phyloP scores from a whole-genome alignment of 2,797 vertebrate genomes.

The Echiichthys vipera region DNA sequence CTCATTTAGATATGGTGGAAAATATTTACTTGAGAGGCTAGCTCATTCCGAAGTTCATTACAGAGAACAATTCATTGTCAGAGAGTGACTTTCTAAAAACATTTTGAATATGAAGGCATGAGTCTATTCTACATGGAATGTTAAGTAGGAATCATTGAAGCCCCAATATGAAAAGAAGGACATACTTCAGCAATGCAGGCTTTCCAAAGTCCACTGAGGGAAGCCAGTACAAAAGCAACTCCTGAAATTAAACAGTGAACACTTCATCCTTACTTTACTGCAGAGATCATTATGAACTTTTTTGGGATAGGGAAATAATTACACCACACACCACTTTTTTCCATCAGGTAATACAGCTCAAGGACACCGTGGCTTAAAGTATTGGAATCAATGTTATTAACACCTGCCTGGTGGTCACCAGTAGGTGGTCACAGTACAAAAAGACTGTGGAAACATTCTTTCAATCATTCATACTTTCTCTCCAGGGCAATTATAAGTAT shows the following conservation, averaged over 20 bases:
- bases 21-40: not conserved
- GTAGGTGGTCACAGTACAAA: conserved; percentile 48
- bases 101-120: not conserved
- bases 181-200: not conserved
- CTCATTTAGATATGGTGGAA: conserved; percentile 24
- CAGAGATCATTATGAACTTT: conserved; percentile 2
- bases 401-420: conserved; percentile 31
- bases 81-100: not conserved
- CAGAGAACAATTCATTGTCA: no score
- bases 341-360: conserved; percentile 15
- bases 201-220: not conserved
- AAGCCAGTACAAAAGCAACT: conserved; percentile 23
- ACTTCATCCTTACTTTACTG: not conserved
- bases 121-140: not conserved
- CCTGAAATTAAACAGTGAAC: conserved; percentile 19
- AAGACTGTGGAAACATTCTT: conserved; percentile 52
- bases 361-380: conserved; percentile 11
- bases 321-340: conserved; percentile 3
- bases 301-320: conserved; percentile 8
- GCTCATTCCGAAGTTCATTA: not conserved
- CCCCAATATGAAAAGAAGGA: conserved; percentile 4
- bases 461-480: conserved; percentile 64
- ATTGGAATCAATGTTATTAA: conserved; percentile 36
- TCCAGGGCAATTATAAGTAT: conserved; percentile 59
- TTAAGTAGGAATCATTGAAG: not conserved